Base-by-base conservation (phyloP, 2,113 vertebrate genomes). In the Lepisosteus osseus region DNA sequence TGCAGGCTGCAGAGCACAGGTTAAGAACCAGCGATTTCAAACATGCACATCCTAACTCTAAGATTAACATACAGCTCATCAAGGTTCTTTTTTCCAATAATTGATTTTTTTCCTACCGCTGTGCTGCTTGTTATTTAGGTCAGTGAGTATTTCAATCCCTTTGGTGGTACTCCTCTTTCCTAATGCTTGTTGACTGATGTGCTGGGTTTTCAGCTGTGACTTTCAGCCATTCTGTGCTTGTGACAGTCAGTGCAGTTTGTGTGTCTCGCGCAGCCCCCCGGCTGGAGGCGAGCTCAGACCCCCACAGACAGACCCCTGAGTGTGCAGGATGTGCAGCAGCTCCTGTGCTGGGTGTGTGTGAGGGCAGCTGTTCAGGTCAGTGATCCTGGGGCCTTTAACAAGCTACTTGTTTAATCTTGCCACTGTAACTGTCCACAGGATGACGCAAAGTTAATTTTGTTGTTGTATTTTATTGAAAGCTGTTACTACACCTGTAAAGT, bases 341-440 rank as follows among this genome's bases (percentile, higher is more conserved):
- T 84, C 40, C 80, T 87, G 76, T 88, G 88, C 78, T 96, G 94
- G 94, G 84, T 93, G 79, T 93, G 90, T 70, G 29, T 94, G 69
- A 87, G 90, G 83, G 92, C 90, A 67, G 94, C 95, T 69, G 69
- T 86, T 59, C 90, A 92, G 93, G 95, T 95, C 73, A 64, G 87
- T 84, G 9, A 11, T 29, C 9, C 47, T 13, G 57, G 14, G 57
- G 14, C 29, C 29, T 29, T 4, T 59, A 15, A 3, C n/a, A 13
- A 13, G n/a, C 12, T 14, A 13, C 57, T 29, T 29, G 29, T 29
- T 56, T 40, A 12, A 12, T 56, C 3, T 29, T 9, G 43, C 29
- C 14, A 29, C 54, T 54, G 15, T 40, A 42, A 65, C 63, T 12
- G 63, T 12, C 63, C 11, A 5, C 11, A 42, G 63, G 13, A 11